Evolutionary conservation across 2,888 invertebrate species (phyloP).

Genomic region (Parascotia fuliginaria): DNA sequence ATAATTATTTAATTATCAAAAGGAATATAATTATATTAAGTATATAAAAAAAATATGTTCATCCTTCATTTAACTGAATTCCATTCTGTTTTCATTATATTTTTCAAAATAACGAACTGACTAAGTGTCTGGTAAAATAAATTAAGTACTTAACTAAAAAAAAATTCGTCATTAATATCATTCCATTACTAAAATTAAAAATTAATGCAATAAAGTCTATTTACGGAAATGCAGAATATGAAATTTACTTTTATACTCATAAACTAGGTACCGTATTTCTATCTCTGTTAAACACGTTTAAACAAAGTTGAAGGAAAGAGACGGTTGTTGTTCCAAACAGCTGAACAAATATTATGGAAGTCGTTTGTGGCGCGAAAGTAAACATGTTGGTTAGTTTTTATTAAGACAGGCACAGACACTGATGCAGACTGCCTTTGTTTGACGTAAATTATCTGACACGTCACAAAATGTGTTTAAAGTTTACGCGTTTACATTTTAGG

Average conservation of each 20-base stretch:
- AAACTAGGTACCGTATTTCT: slow-evolving; percentile 11
- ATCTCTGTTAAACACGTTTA: slow-evolving; percentile 13
- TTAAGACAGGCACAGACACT: slow-evolving; percentile 19
- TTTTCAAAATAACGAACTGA: too few species aligned
- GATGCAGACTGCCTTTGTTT: slow-evolving; percentile 35
- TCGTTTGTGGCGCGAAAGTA: slow-evolving; percentile 43
- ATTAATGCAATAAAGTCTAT: background rate
- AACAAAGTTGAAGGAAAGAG: slow-evolving; percentile 8
- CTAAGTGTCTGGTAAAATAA: too few species aligned
- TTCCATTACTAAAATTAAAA: too few species aligned
- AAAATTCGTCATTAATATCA: too few species aligned
- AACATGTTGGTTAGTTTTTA: slow-evolving; percentile 41
- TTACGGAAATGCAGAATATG: slow-evolving; percentile 30
- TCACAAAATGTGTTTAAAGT: slow-evolving; percentile 18
- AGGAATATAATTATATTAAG: too few species aligned
- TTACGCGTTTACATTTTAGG: slow-evolving; percentile 10
- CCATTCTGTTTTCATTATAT: too few species aligned
- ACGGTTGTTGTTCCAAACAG: slow-evolving; percentile 21
- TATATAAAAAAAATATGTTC: too few species aligned
- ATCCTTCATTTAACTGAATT: too few species aligned
- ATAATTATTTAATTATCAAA: too few species aligned
- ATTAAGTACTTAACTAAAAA: too few species aligned
- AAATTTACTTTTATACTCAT: slow-evolving; percentile 19
- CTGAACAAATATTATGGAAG: slow-evolving; percentile 45
- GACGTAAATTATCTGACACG: slow-evolving; percentile 39